Percentiles rank a stretch among this genome's conserved stretches.
These are phyloP conservation scores for Silvanus unidentatus DNA, from an alignment of 2,888 invertebrate species.

Conservation along the genomic window DNA sequence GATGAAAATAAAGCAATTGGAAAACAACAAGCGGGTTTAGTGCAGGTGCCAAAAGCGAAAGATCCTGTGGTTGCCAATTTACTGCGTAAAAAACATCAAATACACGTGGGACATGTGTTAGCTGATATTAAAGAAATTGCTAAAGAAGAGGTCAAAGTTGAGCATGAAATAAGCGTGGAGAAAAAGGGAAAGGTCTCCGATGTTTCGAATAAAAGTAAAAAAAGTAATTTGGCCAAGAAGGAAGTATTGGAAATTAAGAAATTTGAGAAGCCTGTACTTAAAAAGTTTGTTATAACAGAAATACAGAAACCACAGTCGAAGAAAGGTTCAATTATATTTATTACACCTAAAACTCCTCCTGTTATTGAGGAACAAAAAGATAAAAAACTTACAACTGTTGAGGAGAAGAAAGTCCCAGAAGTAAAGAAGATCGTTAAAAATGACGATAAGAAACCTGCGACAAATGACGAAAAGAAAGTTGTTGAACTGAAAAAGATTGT, in stretches of 20 bases:
- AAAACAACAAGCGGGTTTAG: slow-evolving; percentile 16
- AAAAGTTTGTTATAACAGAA: neutral
- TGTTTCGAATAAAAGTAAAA: neutral
- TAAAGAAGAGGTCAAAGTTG: slow-evolving; percentile 32
- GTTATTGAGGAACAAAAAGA: neutral
- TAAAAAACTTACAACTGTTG: neutral
- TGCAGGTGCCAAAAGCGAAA: slow-evolving; percentile 26
- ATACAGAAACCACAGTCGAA: neutral
- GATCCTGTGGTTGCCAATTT: slow-evolving; percentile 28
- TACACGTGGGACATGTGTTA: slow-evolving; percentile 17
- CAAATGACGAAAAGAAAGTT: neutral
- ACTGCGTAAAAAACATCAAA: slow-evolving; percentile 27
- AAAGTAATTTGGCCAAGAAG: neutral
- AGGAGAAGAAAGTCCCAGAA: neutral
- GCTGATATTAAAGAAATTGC: slow-evolving; percentile 18
- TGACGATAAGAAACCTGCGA: neutral
- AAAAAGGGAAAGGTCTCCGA: neutral
- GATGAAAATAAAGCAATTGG: slow-evolving; percentile 5
- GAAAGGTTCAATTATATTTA: too few relatives aligned
- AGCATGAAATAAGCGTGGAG: neutral
- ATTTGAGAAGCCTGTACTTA: too few relatives aligned
- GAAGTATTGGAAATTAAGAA: neutral
- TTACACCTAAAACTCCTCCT: neutral
- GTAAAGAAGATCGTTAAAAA: slow-evolving; percentile 3
- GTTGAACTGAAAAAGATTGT: slow-evolving; percentile 16